Base-by-base conservation (phyloP, 2,888 invertebrate genomes). In the Apotomis turbidana region DNA sequence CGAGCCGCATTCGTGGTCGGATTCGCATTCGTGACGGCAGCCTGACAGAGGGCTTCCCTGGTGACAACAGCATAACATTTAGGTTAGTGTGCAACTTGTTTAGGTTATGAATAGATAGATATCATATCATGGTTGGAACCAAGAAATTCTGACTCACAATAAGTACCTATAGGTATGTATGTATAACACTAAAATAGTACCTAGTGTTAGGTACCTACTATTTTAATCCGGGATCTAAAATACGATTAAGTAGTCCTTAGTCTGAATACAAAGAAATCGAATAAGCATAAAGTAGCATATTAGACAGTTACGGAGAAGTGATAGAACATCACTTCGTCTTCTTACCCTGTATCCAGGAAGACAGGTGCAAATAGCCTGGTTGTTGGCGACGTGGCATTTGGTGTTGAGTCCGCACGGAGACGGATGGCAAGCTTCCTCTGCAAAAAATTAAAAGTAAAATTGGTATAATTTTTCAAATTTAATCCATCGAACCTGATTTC, bases 21-120 rank as follows among this genome's bases (percentile, higher is more conserved):
- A 94, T 71, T 97, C 97, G 82, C 97, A 97, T 88, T 97, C 97
- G 83, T 97, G 97, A 10, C 96, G 95, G 82, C 97, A 98, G 1
- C 97, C 97, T 41, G 92, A 86, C 63, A 97, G 84, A 9, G 97
- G 97, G 76, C 96, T 96, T 59, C 97, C 97, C 89, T 95, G 89
- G 51, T 62, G 5, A 58, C 10, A 57, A n/a, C 46, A 27, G 27
- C 5, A 12, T 55, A 27, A 27, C 27, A 27, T 1, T 27, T 27
- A 27, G 27, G 27, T 27, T 27, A 27, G 27, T 27, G 27, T 27
- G 27, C 27, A 27, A 27, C 27, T 27, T 27, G 27, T 27, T 27
- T 27, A 27, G 27, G 27, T 27, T 27, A 27, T 27, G 27, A 27
- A 27, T 27, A 27, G 27, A 27, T 27, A 27, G 27, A 27, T 27